Percentiles rank a stretch among this genome's conserved stretches.
These are phyloP conservation scores for Oasisia sp. DNA, from an alignment of 2,888 invertebrate genomes.

Conservation along the genomic window DNA sequence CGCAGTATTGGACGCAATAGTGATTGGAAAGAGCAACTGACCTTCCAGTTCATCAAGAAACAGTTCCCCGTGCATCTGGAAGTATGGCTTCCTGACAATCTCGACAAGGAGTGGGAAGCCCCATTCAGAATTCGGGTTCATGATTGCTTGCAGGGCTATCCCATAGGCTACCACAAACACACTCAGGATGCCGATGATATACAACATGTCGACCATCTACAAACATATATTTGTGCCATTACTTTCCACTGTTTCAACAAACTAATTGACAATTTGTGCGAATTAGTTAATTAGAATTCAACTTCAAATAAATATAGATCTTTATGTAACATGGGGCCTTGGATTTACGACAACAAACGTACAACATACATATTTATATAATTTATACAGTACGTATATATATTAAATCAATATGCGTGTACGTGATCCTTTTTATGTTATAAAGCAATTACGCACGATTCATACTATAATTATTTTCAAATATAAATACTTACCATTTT, in stretches of 20 bases:
- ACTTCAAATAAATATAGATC: no score
- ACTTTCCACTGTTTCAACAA: not conserved
- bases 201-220: constrained; percentile 61
- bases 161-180: constrained; percentile 64
- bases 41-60: constrained; percentile 63
- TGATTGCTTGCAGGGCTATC: constrained; percentile 60
- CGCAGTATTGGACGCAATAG: no score
- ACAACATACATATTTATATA: no score
- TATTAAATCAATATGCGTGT: no score
- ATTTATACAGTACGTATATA: no score
- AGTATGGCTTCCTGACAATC: constrained; percentile 64
- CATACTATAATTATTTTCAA: no score
- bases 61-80: constrained; percentile 67
- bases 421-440: no score
- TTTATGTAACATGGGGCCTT: no score
- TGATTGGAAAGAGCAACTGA: constrained; percentile 32
- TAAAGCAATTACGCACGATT: no score
- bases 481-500: constrained; percentile 29
- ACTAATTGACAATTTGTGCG: no score
- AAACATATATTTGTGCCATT: not conserved
- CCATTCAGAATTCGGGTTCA: constrained; percentile 60
- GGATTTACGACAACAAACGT: no score
- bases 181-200: constrained; percentile 61
- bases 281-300: no score
- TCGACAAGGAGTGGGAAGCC: constrained; percentile 48